Evolutionary conservation across 1,140 invertebrate genomes (phyloP).

Genomic region (Danaus melanippus): DNA sequence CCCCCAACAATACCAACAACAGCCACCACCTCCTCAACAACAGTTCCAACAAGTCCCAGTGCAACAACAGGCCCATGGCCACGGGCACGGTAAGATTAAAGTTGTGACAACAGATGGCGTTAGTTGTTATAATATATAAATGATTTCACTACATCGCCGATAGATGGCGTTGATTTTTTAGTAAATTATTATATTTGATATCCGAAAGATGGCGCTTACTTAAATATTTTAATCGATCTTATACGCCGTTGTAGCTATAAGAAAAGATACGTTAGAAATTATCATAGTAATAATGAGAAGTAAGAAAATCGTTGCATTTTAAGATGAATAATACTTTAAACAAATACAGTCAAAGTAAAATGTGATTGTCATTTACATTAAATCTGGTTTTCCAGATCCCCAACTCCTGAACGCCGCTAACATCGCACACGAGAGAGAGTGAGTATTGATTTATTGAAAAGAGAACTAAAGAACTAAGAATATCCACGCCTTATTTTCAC

Average conservation of each 20-base stretch:
- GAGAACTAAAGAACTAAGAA: too few species aligned
- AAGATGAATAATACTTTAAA: too few species aligned
- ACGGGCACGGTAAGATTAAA: constrained; percentile 19
- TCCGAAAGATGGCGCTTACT: constrained; percentile 12
- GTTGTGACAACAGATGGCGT: too few species aligned
- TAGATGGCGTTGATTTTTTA: too few species aligned
- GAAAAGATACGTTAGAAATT: too few species aligned
- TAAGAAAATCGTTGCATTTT: too few species aligned
- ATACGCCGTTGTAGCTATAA: background rate
- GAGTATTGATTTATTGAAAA: constrained; percentile 38
- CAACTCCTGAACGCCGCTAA: constrained; percentile 76
- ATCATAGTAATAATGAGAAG: too few species aligned
- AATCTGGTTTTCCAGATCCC: constrained; percentile 39
- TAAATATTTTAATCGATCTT: background rate
- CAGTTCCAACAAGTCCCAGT: constrained; percentile 42
- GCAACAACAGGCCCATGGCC: constrained; percentile 39
- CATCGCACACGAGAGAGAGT: constrained; percentile 85
- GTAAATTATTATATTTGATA: too few species aligned
- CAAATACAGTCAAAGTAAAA: too few species aligned
- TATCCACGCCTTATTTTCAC: too few species aligned
- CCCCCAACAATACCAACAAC: constrained; percentile 27
- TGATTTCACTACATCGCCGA: too few species aligned
- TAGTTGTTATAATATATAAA: too few species aligned
- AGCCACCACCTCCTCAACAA: constrained; percentile 29
- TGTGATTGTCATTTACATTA: background rate